Evolutionary conservation across 2,797 vertebrate genomes (phyloP).

Genomic region (Silurus lanzhouensis): DNA sequence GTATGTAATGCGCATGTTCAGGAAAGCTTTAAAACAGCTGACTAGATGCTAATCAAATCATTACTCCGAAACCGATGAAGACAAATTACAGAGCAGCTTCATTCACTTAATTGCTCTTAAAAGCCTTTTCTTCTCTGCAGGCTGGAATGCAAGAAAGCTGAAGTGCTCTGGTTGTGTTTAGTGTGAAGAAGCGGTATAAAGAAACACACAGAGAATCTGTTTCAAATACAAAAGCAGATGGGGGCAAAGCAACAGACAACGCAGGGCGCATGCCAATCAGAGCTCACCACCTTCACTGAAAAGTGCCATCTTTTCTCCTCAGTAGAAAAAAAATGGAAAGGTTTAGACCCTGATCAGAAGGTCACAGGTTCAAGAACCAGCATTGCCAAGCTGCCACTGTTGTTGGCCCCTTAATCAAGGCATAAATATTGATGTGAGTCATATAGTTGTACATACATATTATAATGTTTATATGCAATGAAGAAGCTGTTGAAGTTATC

Average conservation of each 20-base stretch:
- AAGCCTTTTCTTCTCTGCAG: constrained; percentile 30
- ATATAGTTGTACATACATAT: too few species aligned
- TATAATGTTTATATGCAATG: too few species aligned
- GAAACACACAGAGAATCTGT: not conserved
- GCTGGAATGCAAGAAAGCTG: constrained; percentile 6
- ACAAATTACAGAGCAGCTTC: constrained; percentile 25
- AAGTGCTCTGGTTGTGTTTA: not conserved
- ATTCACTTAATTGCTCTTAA: constrained; percentile 27
- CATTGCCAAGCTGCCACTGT: too few species aligned
- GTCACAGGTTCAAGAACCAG: too few species aligned
- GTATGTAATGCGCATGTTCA: not conserved
- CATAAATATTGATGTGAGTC: too few species aligned
- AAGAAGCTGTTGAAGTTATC: too few species aligned
- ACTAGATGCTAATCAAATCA: constrained; percentile 20
- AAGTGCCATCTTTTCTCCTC: not conserved
- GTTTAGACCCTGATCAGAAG: too few species aligned
- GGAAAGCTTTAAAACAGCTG: constrained; percentile 7
- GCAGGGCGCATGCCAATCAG: not conserved
- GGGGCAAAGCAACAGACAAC: not conserved
- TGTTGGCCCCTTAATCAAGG: too few species aligned
- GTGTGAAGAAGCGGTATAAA: not conserved
- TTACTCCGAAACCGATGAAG: constrained; percentile 12
- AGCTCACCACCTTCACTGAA: not conserved
- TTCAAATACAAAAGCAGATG: not conserved
- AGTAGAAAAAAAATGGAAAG: too few species aligned